Evolutionary conservation across 2,888 invertebrate genomes (phyloP).

Genomic region (Allygus modestus): DNA sequence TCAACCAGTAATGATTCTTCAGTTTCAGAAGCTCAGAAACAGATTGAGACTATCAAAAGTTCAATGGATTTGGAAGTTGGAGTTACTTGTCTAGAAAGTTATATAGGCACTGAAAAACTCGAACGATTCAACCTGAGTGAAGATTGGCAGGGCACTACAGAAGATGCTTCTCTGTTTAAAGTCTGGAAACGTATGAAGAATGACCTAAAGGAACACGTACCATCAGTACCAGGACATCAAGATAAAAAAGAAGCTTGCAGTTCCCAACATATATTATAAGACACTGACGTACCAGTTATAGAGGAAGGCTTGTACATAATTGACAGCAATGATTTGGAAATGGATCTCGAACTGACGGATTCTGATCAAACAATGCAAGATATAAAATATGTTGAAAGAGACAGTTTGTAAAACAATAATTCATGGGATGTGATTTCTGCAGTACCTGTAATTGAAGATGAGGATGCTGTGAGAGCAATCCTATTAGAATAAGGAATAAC

Average conservation of each 20-base stretch:
- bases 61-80: not conserved
- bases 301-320: not conserved
- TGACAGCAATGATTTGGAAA: not conserved
- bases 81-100: not conserved
- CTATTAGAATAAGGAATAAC: not conserved
- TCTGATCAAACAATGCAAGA: not conserved
- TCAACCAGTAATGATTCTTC: not conserved
- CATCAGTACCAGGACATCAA: too few relatives aligned
- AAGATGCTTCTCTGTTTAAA: not conserved
- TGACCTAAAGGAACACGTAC: not conserved
- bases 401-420: not conserved
- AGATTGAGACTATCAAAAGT: not conserved
- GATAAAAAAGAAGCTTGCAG: not conserved
- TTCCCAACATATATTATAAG: not conserved
- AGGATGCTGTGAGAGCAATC: not conserved
- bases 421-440: not conserved
- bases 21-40: not conserved
- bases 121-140: not conserved
- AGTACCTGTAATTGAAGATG: not conserved
- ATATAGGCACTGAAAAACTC: not conserved
- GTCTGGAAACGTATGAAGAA: constrained; percentile 10
- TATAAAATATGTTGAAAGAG: not conserved
- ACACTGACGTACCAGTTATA: not conserved
- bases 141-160: not conserved
- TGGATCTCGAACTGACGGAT: not conserved